Evolutionary conservation across 2,797 vertebrate species (phyloP).

Genomic region (Hypotaenidia philippensis): DNA sequence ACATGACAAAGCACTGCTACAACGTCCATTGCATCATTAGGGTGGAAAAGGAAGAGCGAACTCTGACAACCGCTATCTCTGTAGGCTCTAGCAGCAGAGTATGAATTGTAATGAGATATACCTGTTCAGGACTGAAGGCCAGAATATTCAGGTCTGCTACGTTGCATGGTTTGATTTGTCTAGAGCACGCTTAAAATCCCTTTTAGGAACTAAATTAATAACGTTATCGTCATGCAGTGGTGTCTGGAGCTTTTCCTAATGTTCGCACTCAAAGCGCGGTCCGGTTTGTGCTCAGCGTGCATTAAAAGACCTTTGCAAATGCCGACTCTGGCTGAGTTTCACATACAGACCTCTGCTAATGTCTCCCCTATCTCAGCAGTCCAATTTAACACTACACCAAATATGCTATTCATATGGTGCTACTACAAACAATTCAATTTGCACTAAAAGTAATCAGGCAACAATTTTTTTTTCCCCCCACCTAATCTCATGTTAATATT

Average conservation of each 20-base stretch:
- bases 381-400: background rate
- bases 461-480: background rate
- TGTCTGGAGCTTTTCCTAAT: constrained; percentile 18
- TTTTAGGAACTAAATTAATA: constrained; percentile 14
- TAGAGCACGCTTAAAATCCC: background rate
- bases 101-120: background rate
- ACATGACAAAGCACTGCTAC: background rate
- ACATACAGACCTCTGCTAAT: background rate
- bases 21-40: background rate
- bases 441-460: background rate
- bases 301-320: constrained; percentile 18
- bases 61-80: background rate
- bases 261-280: background rate
- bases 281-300: background rate
- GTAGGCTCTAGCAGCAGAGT: background rate
- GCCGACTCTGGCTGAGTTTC: background rate
- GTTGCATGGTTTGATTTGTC: background rate
- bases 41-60: background rate
- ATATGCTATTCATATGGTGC: background rate
- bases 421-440: constrained; percentile 17
- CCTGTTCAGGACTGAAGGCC: background rate
- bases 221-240: background rate
- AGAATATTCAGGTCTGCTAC: background rate
- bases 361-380: background rate
- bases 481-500: background rate